Evolutionary conservation across 2,113 vertebrate species (phyloP).

Genomic region (Acrocephalus kingi): DNA sequence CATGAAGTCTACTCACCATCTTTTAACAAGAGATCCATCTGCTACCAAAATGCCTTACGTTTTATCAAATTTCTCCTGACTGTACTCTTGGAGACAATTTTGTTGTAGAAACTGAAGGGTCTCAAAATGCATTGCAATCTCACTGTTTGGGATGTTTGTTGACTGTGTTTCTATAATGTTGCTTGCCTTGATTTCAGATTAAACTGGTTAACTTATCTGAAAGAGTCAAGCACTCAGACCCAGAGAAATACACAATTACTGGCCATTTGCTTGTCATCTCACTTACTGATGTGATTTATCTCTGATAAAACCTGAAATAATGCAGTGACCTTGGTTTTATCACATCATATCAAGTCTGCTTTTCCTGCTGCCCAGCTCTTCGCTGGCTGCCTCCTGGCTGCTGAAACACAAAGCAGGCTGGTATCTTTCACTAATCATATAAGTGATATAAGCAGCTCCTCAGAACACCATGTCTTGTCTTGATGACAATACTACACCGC

Average conservation of each 20-base stretch:
- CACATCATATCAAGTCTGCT: background rate
- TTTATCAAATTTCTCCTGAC: background rate
- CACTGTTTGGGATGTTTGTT: background rate
- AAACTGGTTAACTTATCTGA: background rate
- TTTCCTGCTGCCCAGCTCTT: background rate
- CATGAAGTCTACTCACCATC: background rate
- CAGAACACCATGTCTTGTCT: background rate
- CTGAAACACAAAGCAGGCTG: background rate
- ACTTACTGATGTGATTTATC: background rate
- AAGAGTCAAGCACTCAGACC: background rate
- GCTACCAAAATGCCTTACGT: background rate
- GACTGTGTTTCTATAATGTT: background rate
- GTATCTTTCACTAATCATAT: background rate
- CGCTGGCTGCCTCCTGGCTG: background rate
- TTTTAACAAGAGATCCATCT: background rate
- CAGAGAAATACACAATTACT: background rate
- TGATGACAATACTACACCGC: background rate
- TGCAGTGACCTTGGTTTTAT: background rate
- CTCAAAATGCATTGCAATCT: background rate
- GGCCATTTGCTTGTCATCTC: background rate
- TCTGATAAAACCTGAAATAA: conserved; percentile 1
- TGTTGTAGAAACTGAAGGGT: background rate
- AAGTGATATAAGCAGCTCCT: background rate
- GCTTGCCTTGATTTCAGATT: background rate
- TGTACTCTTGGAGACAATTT: background rate